Percentiles rank a stretch among this genome's conserved stretches.
These are phyloP conservation scores for Protosalanx chinensis DNA, from an alignment of 2,797 vertebrate genomes.

Conservation along the genomic window DNA sequence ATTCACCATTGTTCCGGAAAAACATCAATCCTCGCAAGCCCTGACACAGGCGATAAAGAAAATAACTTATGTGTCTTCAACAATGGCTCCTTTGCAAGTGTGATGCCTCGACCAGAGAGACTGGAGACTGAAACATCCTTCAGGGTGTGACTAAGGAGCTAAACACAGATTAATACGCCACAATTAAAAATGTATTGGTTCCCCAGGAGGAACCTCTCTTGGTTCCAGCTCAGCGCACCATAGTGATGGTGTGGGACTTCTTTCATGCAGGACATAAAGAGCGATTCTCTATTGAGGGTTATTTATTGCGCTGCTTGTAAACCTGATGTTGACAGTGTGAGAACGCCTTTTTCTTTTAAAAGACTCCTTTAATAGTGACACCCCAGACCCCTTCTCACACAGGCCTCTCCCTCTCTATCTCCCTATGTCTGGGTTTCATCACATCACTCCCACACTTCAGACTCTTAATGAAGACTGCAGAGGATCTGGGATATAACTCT, in stretches of 20 bases:
- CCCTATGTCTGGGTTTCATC: not conserved
- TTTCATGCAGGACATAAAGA: slow-evolving; percentile 32
- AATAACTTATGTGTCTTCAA: slow-evolving; percentile 8
- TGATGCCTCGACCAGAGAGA: not conserved
- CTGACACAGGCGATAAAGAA: slow-evolving; percentile 6
- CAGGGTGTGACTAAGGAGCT: slow-evolving; percentile 12
- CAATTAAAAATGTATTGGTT: slow-evolving; percentile 25
- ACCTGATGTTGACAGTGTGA: slow-evolving; percentile 31
- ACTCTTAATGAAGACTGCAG: slow-evolving; percentile 24
- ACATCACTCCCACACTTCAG: slow-evolving; percentile 12
- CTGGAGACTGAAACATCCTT: slow-evolving; percentile 18
- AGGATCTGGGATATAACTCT: slow-evolving; percentile 1
- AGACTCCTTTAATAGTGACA: slow-evolving; percentile 20
- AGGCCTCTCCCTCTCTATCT: not conserved
- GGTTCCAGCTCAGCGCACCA: not conserved
- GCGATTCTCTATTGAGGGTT: slow-evolving; percentile 27
- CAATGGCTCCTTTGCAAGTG: not conserved
- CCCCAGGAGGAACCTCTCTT: not conserved
- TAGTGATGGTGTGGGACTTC: slow-evolving; percentile 7
- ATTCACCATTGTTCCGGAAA: not conserved
- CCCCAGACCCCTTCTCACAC: not conserved
- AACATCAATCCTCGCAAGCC: not conserved
- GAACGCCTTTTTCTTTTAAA: slow-evolving; percentile 22
- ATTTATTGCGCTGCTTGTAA: slow-evolving; percentile 42
- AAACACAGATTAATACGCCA: slow-evolving; percentile 18